These are phyloP conservation scores for Scaptomyza hsui DNA, from an alignment of 1,140 invertebrate species.

Conservation along the genomic window DNA sequence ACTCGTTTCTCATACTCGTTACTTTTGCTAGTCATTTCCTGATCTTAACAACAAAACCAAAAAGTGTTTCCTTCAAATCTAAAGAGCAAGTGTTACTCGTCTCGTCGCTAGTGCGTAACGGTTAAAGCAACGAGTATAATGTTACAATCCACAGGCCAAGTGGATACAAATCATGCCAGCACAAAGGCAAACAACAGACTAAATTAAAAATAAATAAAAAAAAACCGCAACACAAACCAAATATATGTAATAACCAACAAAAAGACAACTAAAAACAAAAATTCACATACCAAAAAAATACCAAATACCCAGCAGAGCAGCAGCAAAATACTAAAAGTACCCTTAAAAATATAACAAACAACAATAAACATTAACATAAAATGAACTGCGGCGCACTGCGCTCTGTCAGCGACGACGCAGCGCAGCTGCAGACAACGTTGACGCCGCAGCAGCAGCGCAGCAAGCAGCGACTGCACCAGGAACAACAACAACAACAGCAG, in stretches of 20 bases:
- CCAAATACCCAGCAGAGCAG: constrained; percentile 36
- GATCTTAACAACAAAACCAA: background rate
- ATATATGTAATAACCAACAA: constrained; percentile 24
- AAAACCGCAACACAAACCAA: constrained; percentile 41
- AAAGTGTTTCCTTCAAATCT: background rate
- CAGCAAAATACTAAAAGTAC: constrained; percentile 23
- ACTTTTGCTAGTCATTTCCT: background rate
- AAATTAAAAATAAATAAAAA: background rate
- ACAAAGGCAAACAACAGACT: constrained; percentile 21
- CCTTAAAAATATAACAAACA: constrained; percentile 14
- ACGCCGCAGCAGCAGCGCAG: constrained; percentile 35
- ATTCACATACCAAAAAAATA: constrained; percentile 59
- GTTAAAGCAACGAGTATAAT: background rate
- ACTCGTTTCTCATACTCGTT: no score
- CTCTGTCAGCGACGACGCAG: constrained; percentile 67
- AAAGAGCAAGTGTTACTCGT: background rate
- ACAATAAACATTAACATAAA: constrained; percentile 41
- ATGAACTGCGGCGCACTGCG: constrained; percentile 83
- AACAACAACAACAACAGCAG: constrained; percentile 19
- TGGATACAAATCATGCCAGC: constrained; percentile 55
- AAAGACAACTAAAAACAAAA: constrained; percentile 19
- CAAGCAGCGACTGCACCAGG: constrained; percentile 48
- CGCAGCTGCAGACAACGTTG: constrained; percentile 59
- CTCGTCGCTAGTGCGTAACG: background rate
- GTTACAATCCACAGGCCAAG: constrained; percentile 35